phyloP scores from a whole-genome alignment of 2,888 invertebrate species.

The Meliscaeva auricollis region DNA sequence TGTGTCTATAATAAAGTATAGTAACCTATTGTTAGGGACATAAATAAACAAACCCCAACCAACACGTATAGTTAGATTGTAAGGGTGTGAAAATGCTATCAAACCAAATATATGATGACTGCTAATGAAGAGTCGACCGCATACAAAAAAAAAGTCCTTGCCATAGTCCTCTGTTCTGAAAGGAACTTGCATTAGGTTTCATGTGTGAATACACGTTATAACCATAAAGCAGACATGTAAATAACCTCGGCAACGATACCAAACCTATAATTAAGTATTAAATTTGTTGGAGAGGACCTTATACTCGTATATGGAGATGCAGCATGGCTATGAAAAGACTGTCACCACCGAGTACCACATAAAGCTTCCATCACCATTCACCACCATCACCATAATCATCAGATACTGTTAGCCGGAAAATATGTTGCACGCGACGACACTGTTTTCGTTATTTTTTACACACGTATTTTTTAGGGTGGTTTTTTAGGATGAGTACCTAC shows the following conservation, averaged over 20 bases:
- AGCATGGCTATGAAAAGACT: constrained; percentile 4
- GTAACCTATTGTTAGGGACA: not conserved
- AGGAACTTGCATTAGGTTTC: not conserved
- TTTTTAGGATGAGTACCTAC: no score
- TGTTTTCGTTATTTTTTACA: not conserved
- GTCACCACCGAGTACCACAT: not conserved
- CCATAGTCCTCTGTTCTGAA: not conserved
- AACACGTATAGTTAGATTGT: not conserved
- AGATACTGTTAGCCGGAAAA: not conserved
- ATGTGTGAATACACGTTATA: not conserved
- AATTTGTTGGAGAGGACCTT: not conserved
- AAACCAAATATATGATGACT: not conserved
- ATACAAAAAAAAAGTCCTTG: not conserved
- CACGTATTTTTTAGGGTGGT: no score
- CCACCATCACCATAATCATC: not conserved
- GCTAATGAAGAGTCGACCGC: not conserved
- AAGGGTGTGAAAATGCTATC: not conserved
- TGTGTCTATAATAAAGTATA: not conserved
- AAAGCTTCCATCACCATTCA: not conserved
- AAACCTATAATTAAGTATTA: not conserved
- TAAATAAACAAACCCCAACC: not conserved
- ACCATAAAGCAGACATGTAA: constrained; percentile 2
- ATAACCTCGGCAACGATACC: not conserved
- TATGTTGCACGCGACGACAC: not conserved
- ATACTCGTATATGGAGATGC: no score